Conservation (phyloP, 2,113 vertebrate genomes). For the Platysteira castanea region DNA sequence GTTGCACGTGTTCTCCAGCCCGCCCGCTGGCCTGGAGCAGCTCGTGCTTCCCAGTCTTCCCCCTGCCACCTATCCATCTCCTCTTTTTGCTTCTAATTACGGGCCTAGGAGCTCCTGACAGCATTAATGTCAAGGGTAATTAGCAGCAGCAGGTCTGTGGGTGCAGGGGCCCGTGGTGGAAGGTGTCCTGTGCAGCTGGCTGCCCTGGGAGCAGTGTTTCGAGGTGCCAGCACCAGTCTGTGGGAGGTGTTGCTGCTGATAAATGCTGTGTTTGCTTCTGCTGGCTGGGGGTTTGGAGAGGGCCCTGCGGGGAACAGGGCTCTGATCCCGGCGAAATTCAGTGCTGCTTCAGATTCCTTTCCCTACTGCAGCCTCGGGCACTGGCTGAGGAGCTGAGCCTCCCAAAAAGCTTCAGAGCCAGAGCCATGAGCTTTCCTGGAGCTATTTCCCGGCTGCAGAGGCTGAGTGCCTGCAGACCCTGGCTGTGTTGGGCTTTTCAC, state of each 20-base stretch:
- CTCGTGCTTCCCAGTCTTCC: not conserved
- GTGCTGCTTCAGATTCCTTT: not conserved
- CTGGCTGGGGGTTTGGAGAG: not conserved
- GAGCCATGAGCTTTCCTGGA: not conserved
- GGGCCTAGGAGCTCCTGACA: not conserved
- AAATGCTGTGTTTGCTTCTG: not conserved
- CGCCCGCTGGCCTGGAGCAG: not conserved
- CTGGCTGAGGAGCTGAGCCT: not conserved
- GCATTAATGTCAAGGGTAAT: not conserved
- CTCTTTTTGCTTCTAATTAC: not conserved
- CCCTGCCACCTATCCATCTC: not conserved
- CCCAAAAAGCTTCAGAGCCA: not conserved
- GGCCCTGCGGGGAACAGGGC: rapidly evolving
- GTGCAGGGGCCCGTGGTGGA: rapidly evolving
- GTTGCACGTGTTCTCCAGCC: not conserved
- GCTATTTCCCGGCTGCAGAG: too few relatives aligned
- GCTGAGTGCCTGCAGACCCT: rapidly evolving
- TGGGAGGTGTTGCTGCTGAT: not conserved
- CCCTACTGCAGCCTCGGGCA: not conserved
- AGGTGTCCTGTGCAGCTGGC: not conserved
- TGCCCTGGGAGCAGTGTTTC: not conserved
- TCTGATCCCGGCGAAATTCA: not conserved
- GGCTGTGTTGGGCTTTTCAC: not conserved
- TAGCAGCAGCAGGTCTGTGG: not conserved
- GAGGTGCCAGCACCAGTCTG: not conserved